Evolutionary conservation across 2,797 vertebrate species (phyloP), one percentile per base, ranked within the genome.

Genomic region (Lacerta bilineata): DNA sequence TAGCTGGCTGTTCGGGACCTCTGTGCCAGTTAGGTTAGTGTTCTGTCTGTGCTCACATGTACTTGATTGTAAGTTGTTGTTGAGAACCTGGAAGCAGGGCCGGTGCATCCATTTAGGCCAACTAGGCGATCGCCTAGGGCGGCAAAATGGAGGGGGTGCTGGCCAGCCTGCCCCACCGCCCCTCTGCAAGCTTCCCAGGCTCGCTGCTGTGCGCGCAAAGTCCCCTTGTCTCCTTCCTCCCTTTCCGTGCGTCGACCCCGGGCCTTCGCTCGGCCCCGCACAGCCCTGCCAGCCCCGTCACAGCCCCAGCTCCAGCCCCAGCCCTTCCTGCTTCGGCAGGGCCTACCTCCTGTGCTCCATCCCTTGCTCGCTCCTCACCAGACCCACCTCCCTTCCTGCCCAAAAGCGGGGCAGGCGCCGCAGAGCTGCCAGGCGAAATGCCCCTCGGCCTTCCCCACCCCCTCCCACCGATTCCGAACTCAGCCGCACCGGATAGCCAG

Each of bases 251-350:
- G 64, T 25, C 81, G 20, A 29, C 75, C 83, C 72, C 80, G 84
- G 88, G 72, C 88, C 79, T 33, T 86, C n/a, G 72, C 74, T 71
- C 69, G 15, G 61, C n/a, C 84, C 84, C 84, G 18, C 82, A 39
- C 82, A 43, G 80, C 87, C 78, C 86, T 43, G 87, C 87, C 33
- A 33, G 33, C 86, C 71, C 85, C 87, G 33, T 33, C 33, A 33
- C 33, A 33, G 33, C 33, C 33, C 33, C 33, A 50, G 84, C 61
- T 88, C 78, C 85, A 64, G 86, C 81, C 64, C 76, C 89, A 80
- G 89, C 88, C 88, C 89, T 81, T 81, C 78, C 90, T 77, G 43
- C 79, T 33, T 33, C 90, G 88, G 79, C 33, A 8, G 59, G 80
- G 74, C 76, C 66, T 43, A 90, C 93, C 88, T 88, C 90, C 87